Conservation (phyloP, 2,113 vertebrate genomes). For the Centropus unirufus region DNA sequence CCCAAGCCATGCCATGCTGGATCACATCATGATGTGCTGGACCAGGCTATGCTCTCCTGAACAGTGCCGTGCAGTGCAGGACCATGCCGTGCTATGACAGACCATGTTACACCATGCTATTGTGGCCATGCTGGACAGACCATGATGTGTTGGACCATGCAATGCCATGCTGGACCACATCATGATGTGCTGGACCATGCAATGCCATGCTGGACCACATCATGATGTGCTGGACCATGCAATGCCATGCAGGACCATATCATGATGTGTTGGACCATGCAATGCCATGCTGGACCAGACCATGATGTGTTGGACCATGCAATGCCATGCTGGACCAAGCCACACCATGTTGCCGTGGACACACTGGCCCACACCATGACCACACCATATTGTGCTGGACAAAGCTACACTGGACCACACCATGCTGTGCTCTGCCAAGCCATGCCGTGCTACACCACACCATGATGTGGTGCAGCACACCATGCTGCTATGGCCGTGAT, state of each 20-base stretch:
- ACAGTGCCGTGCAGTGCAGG: no score
- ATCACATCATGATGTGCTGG: neutral
- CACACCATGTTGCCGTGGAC: no score
- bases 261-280: no score
- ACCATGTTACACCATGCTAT: no score
- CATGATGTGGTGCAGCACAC: no score
- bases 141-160: no score
- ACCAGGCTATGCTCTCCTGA: neutral
- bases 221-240: neutral
- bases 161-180: neutral
- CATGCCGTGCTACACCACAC: no score
- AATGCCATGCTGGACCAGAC: neutral
- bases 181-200: neutral
- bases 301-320: neutral
- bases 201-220: fast-evolving
- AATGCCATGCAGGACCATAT: fast-evolving
- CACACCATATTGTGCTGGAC: neutral
- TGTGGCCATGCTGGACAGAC: neutral
- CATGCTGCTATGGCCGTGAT: no score
- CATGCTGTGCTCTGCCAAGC: no score
- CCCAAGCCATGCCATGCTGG: no score
- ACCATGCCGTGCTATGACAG: neutral
- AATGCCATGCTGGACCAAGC: neutral
- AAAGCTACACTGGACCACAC: neutral
- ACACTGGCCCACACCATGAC: neutral